Evolutionary conservation across 2,888 invertebrate genomes (phyloP).

Genomic region (Cordilura impudica): DNA sequence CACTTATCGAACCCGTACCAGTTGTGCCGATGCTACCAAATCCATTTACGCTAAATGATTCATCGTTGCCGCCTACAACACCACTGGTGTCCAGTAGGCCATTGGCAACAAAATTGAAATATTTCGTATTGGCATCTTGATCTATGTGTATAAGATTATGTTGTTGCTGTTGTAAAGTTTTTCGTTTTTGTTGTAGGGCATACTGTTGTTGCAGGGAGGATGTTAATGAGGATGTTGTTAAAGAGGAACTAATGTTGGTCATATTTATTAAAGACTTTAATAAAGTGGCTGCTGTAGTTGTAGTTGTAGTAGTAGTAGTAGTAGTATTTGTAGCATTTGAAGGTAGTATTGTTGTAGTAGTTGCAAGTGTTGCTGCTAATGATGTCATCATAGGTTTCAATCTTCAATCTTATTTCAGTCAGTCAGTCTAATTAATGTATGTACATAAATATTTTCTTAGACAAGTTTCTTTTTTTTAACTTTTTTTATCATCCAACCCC

Average conservation of each 20-base stretch:
- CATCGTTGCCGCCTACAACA: constrained; percentile 51
- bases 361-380: neutral
- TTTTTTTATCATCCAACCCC: neutral
- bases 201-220: constrained; percentile 30
- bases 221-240: constrained; percentile 16
- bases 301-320: constrained; percentile 48
- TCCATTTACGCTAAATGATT: constrained; percentile 48
- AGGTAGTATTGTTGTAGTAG: constrained; percentile 37
- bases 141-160: constrained; percentile 64
- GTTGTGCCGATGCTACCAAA: constrained; percentile 49
- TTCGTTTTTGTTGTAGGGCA: constrained; percentile 26
- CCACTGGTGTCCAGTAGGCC: constrained; percentile 70
- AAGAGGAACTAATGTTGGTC: constrained; percentile 51
- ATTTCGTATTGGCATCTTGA: constrained; percentile 68
- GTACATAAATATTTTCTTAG: neutral
- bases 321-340: constrained; percentile 50
- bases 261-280: constrained; percentile 50
- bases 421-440: neutral
- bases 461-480: neutral
- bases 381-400: neutral
- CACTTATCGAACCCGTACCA: constrained; percentile 18
- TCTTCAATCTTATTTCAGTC: neutral
- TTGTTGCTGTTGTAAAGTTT: constrained; percentile 8
- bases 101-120: constrained; percentile 73
- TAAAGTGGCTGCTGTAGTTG: constrained; percentile 46